phyloP scores from a whole-genome alignment of 2,113 vertebrate species.

The Eulemur rufifrons region DNA sequence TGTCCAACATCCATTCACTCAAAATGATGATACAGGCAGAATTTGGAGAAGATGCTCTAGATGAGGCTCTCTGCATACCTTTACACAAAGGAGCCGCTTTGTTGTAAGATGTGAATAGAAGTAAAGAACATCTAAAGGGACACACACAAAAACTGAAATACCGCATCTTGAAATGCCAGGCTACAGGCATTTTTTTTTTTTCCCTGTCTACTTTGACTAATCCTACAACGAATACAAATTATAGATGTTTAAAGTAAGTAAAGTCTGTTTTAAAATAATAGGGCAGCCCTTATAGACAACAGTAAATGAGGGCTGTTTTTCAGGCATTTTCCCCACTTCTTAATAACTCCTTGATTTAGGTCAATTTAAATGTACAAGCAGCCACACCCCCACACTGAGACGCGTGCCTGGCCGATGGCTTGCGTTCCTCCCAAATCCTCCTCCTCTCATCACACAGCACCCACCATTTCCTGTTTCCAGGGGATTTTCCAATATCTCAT shows the following conservation, averaged over 20 bases:
- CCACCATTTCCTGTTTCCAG: rapidly evolving
- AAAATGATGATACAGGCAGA: rapidly evolving
- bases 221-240: not conserved
- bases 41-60: rapidly evolving
- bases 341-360: not conserved
- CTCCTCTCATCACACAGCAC: not conserved
- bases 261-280: not conserved
- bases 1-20: rapidly evolving
- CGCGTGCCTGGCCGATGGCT: rapidly evolving
- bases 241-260: not conserved
- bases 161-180: rapidly evolving
- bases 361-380: not conserved
- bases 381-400: not conserved
- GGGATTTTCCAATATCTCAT: not conserved
- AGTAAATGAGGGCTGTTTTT: not conserved
- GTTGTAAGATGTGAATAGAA: rapidly evolving
- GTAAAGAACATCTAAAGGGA: rapidly evolving
- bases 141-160: rapidly evolving
- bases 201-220: not conserved
- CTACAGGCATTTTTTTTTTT: no score
- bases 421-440: not conserved
- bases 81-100: not conserved
- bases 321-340: not conserved
- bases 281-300: not conserved
- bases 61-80: rapidly evolving